Evolutionary conservation across 1,140 invertebrate species (phyloP).

Genomic region (Reticulitermes speratus): DNA sequence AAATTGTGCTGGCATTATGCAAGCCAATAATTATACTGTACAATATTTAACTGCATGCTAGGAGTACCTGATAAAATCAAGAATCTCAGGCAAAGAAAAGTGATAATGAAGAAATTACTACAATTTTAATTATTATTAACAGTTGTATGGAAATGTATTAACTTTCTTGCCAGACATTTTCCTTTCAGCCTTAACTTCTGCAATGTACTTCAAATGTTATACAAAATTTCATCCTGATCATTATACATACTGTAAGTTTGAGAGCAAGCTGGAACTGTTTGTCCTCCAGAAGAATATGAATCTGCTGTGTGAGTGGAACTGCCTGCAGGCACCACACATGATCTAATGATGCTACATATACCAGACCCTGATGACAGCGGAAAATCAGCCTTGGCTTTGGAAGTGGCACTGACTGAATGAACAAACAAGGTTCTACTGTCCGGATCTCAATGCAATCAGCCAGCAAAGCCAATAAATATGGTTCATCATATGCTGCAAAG

Average conservation of each 20-base stretch:
- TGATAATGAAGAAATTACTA: no score
- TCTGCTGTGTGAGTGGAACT: conserved; percentile 77
- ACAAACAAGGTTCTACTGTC: conserved; percentile 66
- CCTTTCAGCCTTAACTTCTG: background rate
- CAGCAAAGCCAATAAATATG: conserved; percentile 83
- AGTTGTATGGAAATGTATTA: no score
- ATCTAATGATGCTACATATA: conserved; percentile 83
- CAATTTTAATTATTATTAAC: no score
- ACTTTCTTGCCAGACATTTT: background rate
- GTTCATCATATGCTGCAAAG: conserved; percentile 82
- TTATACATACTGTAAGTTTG: conserved; percentile 76
- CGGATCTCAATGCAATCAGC: conserved; percentile 79
- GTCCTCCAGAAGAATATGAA: conserved; percentile 75
- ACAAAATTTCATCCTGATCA: no score
- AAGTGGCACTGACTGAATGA: conserved; percentile 76
- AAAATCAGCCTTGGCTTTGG: conserved; percentile 63
- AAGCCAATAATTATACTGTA: no score
- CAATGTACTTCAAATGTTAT: no score
- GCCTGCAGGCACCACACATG: conserved; percentile 83
- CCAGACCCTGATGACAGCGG: conserved; percentile 59
- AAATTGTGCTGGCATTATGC: no score
- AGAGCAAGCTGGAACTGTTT: conserved; percentile 95
- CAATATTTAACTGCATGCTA: no score
- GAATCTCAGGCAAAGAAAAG: no score
- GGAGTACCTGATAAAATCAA: no score